Percentiles rank a stretch among this genome's conserved stretches.
Conservation (phyloP, 2,888 invertebrate species). For the Strigamia transsilvanica region DNA sequence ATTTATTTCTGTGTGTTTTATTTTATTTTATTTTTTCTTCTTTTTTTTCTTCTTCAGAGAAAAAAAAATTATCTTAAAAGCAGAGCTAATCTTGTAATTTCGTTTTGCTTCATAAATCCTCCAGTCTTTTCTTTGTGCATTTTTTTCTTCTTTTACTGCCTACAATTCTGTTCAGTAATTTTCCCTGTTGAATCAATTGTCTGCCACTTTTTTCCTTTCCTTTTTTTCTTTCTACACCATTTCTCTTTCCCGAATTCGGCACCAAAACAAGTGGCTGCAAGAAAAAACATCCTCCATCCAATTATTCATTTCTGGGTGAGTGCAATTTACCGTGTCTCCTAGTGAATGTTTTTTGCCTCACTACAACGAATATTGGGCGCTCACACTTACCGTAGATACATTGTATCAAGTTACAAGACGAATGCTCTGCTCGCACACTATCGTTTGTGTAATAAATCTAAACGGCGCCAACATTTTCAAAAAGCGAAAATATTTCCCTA, state of each 20-base stretch:
- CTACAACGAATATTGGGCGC: background rate
- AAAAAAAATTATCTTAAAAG: background rate
- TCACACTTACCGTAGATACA: background rate
- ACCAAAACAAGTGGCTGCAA: background rate
- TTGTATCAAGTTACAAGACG: background rate
- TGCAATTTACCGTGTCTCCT: background rate
- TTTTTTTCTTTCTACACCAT: conserved; percentile 1
- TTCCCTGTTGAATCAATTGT: conserved; percentile 8
- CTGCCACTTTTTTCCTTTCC: background rate
- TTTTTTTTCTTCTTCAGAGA: background rate
- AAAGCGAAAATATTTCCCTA: background rate
- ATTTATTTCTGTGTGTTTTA: background rate
- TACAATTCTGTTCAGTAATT: conserved; percentile 8
- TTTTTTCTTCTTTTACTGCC: background rate
- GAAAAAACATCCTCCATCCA: conserved; percentile 8
- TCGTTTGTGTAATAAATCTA: background rate
- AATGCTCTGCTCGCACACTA: background rate
- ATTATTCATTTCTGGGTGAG: conserved; percentile 8
- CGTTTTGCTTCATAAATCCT: conserved; percentile 8
- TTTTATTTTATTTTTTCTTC: too few relatives aligned
- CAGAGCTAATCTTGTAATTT: conserved; percentile 8
- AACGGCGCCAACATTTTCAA: background rate
- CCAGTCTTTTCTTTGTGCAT: background rate
- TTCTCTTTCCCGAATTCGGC: conserved; percentile 8
- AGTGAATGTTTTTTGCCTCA: background rate